A percentile compares a stretch with the other conserved stretches of the same genome.
Conservation (phyloP, 2,113 vertebrate species). For the Pelmatolapia mariae region DNA sequence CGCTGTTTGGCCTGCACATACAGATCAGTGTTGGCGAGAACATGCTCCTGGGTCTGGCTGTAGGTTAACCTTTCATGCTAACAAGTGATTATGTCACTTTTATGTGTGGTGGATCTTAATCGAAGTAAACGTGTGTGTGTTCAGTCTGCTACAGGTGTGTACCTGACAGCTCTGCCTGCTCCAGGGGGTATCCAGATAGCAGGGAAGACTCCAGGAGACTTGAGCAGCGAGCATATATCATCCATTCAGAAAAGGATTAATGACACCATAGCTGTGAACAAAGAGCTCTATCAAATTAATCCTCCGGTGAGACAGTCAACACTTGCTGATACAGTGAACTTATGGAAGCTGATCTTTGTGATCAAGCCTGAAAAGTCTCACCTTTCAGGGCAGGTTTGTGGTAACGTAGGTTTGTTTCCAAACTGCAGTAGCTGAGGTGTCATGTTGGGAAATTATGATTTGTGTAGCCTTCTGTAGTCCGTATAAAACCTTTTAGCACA, state of each 20-base stretch:
- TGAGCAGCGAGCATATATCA: conserved; percentile 87
- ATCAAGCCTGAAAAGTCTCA: neutral
- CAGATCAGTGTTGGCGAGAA: conserved; percentile 97
- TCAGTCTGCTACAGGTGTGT: conserved; percentile 96
- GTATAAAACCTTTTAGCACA: neutral
- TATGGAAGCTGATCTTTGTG: neutral
- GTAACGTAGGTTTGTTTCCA: neutral
- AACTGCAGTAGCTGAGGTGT: neutral
- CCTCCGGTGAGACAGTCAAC: conserved; percentile 79
- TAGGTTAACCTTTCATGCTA: conserved; percentile 68
- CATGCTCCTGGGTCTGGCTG: conserved; percentile 93
- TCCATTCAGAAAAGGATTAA: conserved; percentile 97
- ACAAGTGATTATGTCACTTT: neutral
- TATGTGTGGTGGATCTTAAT: neutral
- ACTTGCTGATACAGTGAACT: neutral
- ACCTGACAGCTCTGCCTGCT: conserved; percentile 84
- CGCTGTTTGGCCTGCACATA: conserved; percentile 90
- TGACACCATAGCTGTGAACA: conserved; percentile 91
- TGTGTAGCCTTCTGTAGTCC: neutral
- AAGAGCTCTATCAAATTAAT: conserved; percentile 90
- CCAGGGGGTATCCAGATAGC: conserved; percentile 96
- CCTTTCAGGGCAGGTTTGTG: neutral
- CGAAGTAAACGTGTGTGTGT: neutral
- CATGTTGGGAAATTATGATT: neutral
- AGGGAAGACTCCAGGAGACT: conserved; percentile 90